Conservation (phyloP, 2,888 invertebrate genomes). For the Cyrtodaria siliqua region DNA sequence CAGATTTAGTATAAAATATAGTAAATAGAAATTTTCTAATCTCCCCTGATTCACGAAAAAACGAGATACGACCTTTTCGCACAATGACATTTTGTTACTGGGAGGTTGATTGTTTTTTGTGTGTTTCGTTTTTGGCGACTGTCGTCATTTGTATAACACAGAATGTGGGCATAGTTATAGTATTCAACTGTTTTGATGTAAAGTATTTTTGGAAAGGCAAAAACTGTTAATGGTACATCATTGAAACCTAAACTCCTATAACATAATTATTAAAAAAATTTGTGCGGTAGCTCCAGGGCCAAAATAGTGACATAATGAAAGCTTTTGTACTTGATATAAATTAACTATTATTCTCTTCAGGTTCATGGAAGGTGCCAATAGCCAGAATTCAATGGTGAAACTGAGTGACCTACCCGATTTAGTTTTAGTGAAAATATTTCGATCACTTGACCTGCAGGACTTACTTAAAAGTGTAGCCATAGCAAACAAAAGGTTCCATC, state of each 20-base stretch:
- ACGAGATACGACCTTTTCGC: constrained; percentile 22
- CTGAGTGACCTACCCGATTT: constrained; percentile 19
- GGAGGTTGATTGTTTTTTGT: too few relatives aligned
- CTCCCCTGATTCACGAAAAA: neutral
- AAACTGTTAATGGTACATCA: too few relatives aligned
- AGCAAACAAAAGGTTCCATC: constrained; percentile 23
- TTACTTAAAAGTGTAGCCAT: constrained; percentile 6
- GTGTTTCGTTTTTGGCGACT: too few relatives aligned
- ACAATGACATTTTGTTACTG: constrained; percentile 10
- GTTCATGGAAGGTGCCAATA: constrained; percentile 10
- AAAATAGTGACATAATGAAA: neutral
- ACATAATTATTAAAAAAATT: too few relatives aligned
- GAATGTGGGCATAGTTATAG: too few relatives aligned
- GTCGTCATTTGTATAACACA: too few relatives aligned
- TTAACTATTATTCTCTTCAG: constrained; percentile 6
- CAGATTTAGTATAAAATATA: neutral
- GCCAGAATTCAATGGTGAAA: neutral
- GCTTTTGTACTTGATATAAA: neutral
- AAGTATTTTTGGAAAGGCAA: too few relatives aligned
- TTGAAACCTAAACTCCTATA: too few relatives aligned
- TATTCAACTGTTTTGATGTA: too few relatives aligned
- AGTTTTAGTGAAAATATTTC: constrained; percentile 22
- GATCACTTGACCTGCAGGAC: constrained; percentile 13
- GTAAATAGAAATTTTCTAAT: constrained; percentile 5
- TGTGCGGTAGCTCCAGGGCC: too few relatives aligned